Conservation (phyloP, 2,797 vertebrate species). For the Anas acuta region DNA sequence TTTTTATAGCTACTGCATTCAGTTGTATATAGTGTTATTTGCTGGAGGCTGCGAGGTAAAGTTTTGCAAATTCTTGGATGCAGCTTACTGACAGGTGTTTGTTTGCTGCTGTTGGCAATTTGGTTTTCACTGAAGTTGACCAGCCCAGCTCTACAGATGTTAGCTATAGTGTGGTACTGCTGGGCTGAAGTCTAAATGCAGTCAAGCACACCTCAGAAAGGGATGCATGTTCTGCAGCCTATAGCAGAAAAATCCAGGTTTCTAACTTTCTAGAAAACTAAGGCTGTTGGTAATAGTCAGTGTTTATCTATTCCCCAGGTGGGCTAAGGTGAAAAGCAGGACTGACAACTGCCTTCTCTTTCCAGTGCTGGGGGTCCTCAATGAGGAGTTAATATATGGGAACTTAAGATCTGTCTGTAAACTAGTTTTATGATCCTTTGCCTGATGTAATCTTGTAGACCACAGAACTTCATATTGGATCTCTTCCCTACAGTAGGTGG, state of each 20-base stretch:
- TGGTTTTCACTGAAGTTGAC: not conserved
- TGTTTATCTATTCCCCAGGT: accelerated
- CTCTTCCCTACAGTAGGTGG: not conserved
- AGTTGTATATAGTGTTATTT: not conserved
- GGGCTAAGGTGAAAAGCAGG: not conserved
- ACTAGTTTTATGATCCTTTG: not conserved
- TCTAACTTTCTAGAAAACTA: not conserved
- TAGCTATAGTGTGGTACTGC: not conserved
- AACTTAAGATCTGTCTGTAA: not conserved
- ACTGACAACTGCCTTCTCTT: not conserved
- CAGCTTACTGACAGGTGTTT: not conserved
- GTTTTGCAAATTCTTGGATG: not conserved
- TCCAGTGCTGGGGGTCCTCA: not conserved
- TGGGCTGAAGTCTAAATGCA: not conserved
- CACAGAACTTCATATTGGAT: not conserved
- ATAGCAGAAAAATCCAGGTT: not conserved
- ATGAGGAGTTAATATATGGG: not conserved
- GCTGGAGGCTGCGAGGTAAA: not conserved
- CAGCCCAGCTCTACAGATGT: not conserved
- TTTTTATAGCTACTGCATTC: not conserved
- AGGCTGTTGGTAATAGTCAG: not conserved
- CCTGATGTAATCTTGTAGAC: not conserved
- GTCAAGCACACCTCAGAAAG: not conserved
- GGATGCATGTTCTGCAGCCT: not conserved
- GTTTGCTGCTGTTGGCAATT: not conserved